phyloP scores from a whole-genome alignment of 2,113 vertebrate genomes.

The Notothenia coriiceps region DNA sequence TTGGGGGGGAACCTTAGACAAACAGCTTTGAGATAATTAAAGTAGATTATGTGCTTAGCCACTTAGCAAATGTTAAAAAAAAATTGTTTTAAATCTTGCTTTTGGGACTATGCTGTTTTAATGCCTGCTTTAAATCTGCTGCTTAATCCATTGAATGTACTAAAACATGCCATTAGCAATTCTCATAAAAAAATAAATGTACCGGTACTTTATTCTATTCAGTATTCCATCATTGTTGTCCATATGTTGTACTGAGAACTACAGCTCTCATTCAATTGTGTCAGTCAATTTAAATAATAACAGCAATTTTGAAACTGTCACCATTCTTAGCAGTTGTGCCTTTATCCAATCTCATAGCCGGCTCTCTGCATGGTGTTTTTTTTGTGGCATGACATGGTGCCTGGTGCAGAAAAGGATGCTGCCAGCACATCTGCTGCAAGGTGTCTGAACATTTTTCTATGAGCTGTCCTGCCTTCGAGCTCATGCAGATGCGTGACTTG shows the following conservation, averaged over 20 bases:
- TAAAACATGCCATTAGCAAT: not conserved
- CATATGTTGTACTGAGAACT: not conserved
- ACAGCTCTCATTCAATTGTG: no score
- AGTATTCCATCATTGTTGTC: not conserved
- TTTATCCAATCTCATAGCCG: not conserved
- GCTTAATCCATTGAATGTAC: not conserved
- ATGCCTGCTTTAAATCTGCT: not conserved
- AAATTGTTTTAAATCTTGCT: not conserved
- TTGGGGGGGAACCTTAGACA: not conserved
- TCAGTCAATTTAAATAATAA: no score
- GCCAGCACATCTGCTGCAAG: constrained; percentile 35
- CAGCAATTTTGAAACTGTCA: not conserved
- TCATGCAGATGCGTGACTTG: constrained; percentile 40
- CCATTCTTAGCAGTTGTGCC: not conserved
- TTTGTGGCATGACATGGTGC: constrained; percentile 2
- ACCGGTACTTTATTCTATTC: not conserved
- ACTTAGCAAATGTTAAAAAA: not conserved
- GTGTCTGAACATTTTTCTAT: constrained; percentile 29
- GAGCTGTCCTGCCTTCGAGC: constrained; percentile 34
- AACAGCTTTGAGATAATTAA: constrained; percentile 4
- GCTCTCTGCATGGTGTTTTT: constrained; percentile 3
- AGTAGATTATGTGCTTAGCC: not conserved
- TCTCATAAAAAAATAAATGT: constrained; percentile 11
- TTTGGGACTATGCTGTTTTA: not conserved
- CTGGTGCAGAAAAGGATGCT: constrained; percentile 21